phyloP scores from a whole-genome alignment of 2,888 invertebrate species.

The Hyles lineata region DNA sequence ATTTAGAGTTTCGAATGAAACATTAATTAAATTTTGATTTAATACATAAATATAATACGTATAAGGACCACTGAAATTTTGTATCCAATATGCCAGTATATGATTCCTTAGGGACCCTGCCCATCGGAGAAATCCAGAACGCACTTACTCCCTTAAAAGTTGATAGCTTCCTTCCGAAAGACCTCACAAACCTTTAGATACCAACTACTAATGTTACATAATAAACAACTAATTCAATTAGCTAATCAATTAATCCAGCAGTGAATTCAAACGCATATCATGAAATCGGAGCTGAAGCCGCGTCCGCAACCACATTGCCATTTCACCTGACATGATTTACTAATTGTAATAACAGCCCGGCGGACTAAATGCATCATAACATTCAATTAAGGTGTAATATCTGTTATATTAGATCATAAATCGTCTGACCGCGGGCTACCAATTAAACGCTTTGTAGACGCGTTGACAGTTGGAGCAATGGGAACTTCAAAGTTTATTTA shows the following conservation, averaged over 20 bases:
- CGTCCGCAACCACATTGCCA: background rate
- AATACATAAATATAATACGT: no score
- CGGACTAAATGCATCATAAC: conserved; percentile 32
- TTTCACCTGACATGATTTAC: conserved; percentile 29
- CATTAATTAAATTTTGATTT: no score
- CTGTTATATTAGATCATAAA: conserved; percentile 46
- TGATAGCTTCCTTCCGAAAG: no score
- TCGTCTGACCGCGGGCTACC: conserved; percentile 48
- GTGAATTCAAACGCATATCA: background rate
- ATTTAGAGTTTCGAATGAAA: no score
- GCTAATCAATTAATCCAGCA: background rate
- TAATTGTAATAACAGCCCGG: conserved; percentile 29
- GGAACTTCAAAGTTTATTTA: background rate
- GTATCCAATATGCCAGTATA: no score
- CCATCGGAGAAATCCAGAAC: no score
- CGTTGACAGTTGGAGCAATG: conserved; percentile 43
- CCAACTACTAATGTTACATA: no score
- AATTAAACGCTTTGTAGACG: conserved; percentile 39
- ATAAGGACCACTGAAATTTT: no score
- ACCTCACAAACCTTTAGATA: no score
- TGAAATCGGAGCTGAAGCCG: background rate
- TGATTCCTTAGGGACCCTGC: no score
- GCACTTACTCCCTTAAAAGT: no score
- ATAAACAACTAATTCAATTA: background rate
- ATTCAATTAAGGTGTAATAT: conserved; percentile 36